A percentile compares a stretch with the other conserved stretches of the same genome.
These are phyloP conservation scores for Ophthalmolycus amberensis DNA, from an alignment of 2,113 vertebrate genomes.

Conservation along the genomic window DNA sequence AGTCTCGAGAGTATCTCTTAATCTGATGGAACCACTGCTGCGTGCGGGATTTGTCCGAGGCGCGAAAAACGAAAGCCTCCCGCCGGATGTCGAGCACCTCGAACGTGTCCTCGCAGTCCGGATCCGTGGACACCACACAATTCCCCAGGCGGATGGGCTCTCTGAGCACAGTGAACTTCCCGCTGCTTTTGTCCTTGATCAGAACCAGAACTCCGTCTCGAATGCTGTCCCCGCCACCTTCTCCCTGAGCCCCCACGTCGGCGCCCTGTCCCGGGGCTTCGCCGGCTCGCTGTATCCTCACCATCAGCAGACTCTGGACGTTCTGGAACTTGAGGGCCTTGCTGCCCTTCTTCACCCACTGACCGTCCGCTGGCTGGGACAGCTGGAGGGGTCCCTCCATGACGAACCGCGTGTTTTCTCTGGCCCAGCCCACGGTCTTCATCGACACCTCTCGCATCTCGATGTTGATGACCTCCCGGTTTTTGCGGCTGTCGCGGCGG, in stretches of 20 bases:
- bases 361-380: constrained; percentile 89
- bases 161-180: constrained; percentile 90
- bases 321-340: constrained; percentile 93
- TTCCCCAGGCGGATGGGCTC: constrained; percentile 91
- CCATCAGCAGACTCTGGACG: constrained; percentile 91
- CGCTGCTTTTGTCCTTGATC: constrained; percentile 92
- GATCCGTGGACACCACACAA: constrained; percentile 90
- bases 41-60: constrained; percentile 88
- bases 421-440: constrained; percentile 89
- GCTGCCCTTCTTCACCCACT: constrained; percentile 93
- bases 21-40: constrained; percentile 93
- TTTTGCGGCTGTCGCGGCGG: constrained; percentile 91
- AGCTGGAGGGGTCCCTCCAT: constrained; percentile 92
- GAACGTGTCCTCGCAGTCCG: constrained; percentile 90
- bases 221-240: constrained; percentile 74
- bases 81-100: constrained; percentile 91
- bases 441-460: constrained; percentile 92
- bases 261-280: constrained; percentile 49
- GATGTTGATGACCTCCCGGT: constrained; percentile 90
- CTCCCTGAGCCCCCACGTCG: constrained; percentile 42
- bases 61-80: constrained; percentile 91
- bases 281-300: constrained; percentile 81
- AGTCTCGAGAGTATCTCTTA: constrained; percentile 85
- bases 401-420: constrained; percentile 90
- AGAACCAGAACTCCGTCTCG: constrained; percentile 90